Conservation (phyloP, 2,888 invertebrate genomes). For the Pheosia gnoma region DNA sequence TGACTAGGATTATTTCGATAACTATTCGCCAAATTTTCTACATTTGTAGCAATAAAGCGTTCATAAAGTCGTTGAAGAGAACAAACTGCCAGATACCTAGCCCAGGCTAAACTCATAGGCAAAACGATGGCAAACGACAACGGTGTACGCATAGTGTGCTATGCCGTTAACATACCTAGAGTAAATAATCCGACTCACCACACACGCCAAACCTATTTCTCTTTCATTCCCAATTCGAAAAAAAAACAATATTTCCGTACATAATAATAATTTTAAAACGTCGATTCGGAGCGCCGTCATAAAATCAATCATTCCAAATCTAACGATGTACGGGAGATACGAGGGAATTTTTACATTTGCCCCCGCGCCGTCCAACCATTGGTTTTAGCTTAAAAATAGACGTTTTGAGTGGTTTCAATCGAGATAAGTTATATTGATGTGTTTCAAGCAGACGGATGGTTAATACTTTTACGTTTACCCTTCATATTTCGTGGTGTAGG, state of each 20-base stretch:
- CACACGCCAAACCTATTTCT: slow-evolving; percentile 17
- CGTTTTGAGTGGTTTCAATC: slow-evolving; percentile 72
- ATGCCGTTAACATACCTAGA: too few species aligned
- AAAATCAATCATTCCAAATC: slow-evolving; percentile 80
- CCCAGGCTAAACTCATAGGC: too few species aligned
- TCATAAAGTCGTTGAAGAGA: too few species aligned
- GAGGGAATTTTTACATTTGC: slow-evolving; percentile 75
- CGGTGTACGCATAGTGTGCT: too few species aligned
- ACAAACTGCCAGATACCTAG: too few species aligned
- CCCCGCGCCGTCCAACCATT: slow-evolving; percentile 36
- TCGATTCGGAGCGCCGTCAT: slow-evolving; percentile 68
- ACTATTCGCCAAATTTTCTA: too few species aligned
- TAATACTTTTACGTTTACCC: slow-evolving; percentile 56
- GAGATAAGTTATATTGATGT: slow-evolving; percentile 78
- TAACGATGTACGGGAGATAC: slow-evolving; percentile 64
- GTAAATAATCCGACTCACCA: not conserved
- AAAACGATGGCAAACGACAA: too few species aligned
- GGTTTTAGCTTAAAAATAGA: slow-evolving; percentile 80
- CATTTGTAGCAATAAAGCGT: too few species aligned
- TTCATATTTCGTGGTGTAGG: slow-evolving; percentile 49
- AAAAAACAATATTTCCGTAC: slow-evolving; percentile 50
- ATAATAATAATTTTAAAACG: slow-evolving; percentile 66
- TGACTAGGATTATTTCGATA: too few species aligned
- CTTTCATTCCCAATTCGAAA: slow-evolving; percentile 31
- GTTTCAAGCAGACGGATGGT: slow-evolving; percentile 66